phyloP scores from a whole-genome alignment of 1,140 invertebrate genomes.

The Tribolium castaneum region DNA sequence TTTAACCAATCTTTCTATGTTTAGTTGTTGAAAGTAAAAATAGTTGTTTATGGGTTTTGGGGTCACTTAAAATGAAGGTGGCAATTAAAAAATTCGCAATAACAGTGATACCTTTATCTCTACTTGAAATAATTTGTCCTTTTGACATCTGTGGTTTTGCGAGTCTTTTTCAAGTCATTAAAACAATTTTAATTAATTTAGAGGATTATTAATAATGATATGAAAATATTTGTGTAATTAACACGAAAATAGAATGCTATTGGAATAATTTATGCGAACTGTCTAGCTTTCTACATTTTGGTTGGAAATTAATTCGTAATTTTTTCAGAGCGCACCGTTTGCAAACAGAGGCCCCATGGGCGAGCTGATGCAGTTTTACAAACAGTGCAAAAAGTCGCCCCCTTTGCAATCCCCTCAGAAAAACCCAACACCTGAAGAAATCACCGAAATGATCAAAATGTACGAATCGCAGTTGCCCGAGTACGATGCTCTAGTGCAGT shows the following conservation, averaged over 20 bases:
- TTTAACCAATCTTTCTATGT: neutral
- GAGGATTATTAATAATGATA: neutral
- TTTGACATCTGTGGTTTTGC: neutral
- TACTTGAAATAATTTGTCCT: neutral
- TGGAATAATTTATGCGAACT: neutral
- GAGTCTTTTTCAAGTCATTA: neutral
- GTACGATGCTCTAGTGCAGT: slow-evolving; percentile 79
- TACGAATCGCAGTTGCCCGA: slow-evolving; percentile 80
- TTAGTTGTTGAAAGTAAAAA: neutral
- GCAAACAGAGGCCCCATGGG: slow-evolving; percentile 68
- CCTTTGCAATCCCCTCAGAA: slow-evolving; percentile 72
- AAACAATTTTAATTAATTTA: neutral
- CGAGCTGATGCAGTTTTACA: slow-evolving; percentile 82
- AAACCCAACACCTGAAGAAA: slow-evolving; percentile 72
- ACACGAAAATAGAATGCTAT: neutral
- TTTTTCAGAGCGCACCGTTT: slow-evolving; percentile 72
- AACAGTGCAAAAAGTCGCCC: slow-evolving; percentile 82
- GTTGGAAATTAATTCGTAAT: neutral
- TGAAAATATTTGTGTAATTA: neutral
- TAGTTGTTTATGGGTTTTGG: neutral
- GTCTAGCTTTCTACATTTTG: neutral
- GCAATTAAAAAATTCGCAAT: neutral
- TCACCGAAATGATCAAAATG: slow-evolving; percentile 77
- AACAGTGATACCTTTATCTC: neutral
- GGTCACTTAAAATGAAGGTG: neutral